phyloP scores from a whole-genome alignment of 2,888 invertebrate species.

The Nasonia oneida region DNA sequence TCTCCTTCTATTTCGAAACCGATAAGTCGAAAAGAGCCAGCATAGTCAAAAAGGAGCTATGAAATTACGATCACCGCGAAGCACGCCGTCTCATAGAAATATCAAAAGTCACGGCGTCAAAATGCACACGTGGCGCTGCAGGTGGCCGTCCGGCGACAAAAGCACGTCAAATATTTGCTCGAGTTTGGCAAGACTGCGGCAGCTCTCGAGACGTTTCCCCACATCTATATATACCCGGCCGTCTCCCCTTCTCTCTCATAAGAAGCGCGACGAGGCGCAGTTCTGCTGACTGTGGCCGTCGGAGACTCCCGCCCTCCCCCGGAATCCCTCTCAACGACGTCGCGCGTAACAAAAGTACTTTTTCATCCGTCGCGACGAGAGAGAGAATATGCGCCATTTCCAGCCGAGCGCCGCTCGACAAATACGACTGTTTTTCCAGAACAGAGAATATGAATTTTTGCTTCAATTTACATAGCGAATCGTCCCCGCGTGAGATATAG shows the following conservation, averaged over 20 bases:
- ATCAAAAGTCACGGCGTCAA: conserved; percentile 2
- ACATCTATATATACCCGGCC: background rate
- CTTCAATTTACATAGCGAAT: too few relatives aligned
- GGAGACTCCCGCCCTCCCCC: background rate
- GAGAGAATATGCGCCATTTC: conserved; percentile 6
- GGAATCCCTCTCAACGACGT: conserved; percentile 16
- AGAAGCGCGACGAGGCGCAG: background rate
- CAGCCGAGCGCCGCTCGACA: background rate
- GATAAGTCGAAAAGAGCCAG: background rate
- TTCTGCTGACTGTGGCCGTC: conserved; percentile 4
- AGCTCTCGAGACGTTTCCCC: conserved; percentile 66
- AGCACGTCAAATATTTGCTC: conserved; percentile 70
- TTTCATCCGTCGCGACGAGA: conserved; percentile 6
- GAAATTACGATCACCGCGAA: background rate
- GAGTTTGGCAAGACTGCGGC: conserved; percentile 62
- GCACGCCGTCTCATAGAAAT: background rate
- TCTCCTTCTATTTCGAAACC: background rate
- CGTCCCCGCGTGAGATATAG: too few relatives aligned
- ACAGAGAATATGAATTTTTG: too few relatives aligned
- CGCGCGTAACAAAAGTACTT: conserved; percentile 20
- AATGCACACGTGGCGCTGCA: background rate
- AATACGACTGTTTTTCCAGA: background rate
- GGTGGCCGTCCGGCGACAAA: conserved; percentile 61
- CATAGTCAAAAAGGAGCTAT: background rate
- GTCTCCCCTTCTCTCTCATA: background rate